A percentile compares a stretch with the other conserved stretches of the same genome.
Conservation (phyloP, 1,140 invertebrate genomes). For the Leptinotarsa undecemlineata region DNA sequence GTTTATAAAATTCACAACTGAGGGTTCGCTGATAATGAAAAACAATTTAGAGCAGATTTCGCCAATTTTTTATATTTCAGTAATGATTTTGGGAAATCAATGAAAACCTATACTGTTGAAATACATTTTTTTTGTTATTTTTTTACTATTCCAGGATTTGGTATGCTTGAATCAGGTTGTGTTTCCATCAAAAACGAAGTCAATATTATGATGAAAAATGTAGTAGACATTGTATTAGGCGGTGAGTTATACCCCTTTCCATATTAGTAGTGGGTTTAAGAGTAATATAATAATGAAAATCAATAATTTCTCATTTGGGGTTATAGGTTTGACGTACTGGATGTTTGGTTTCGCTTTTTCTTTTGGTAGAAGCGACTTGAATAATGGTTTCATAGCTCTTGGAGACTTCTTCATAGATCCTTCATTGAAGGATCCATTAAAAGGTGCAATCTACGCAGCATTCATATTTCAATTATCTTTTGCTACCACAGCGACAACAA, state of each 20-base stretch:
- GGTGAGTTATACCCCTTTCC: slow-evolving; percentile 55
- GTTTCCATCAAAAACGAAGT: slow-evolving; percentile 93
- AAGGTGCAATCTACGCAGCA: slow-evolving; percentile 79
- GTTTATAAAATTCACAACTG: too few relatives aligned
- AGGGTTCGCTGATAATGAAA: too few relatives aligned
- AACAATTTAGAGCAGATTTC: too few relatives aligned
- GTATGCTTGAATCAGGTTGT: slow-evolving; percentile 89
- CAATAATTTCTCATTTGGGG: not conserved
- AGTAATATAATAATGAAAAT: not conserved
- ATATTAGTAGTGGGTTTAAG: not conserved
- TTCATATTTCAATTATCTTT: slow-evolving; percentile 89
- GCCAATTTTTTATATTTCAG: too few relatives aligned
- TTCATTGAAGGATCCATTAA: slow-evolving; percentile 66
- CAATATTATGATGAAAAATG: slow-evolving; percentile 97
- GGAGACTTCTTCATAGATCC: slow-evolving; percentile 76
- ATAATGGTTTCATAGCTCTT: slow-evolving; percentile 75
- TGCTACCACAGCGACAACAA: slow-evolving; percentile 89
- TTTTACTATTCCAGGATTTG: slow-evolving; percentile 69
- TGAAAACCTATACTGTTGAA: too few relatives aligned
- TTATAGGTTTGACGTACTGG: slow-evolving; percentile 84
- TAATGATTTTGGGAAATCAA: too few relatives aligned
- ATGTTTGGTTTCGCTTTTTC: slow-evolving; percentile 91
- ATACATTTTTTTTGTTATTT: not conserved
- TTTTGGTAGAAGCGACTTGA: slow-evolving; percentile 73
- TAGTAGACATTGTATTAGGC: slow-evolving; percentile 89